These are phyloP conservation scores for Calyptommatus sinebrachiatus DNA, from an alignment of 2,113 vertebrate genomes.

Conservation along the genomic window DNA sequence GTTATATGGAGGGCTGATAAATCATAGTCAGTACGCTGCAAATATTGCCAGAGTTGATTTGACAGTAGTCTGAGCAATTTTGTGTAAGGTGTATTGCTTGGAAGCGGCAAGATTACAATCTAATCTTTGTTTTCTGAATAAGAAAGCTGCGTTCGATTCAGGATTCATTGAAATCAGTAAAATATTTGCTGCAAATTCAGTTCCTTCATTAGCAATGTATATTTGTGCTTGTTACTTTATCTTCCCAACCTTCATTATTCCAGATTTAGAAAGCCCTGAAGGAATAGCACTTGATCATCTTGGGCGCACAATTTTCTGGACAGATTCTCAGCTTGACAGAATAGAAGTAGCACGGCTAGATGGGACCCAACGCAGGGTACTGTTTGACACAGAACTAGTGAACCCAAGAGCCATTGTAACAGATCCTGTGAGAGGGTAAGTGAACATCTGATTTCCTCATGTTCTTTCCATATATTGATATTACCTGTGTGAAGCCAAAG, in stretches of 20 bases:
- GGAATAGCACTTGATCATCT: slow-evolving; percentile 89
- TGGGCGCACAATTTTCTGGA: slow-evolving; percentile 90
- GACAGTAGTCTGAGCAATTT: neutral
- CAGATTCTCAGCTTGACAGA: slow-evolving; percentile 83
- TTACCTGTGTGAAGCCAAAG: neutral
- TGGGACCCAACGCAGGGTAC: slow-evolving; percentile 83
- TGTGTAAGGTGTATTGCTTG: neutral
- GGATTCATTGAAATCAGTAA: neutral
- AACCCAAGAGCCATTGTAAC: slow-evolving; percentile 87
- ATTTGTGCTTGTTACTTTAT: slow-evolving; percentile 9
- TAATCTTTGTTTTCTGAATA: neutral
- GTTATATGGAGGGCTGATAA: too few species aligned
- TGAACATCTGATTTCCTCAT: neutral
- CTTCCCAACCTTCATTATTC: slow-evolving; percentile 32
- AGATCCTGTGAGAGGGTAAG: slow-evolving; percentile 82
- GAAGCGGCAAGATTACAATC: neutral
- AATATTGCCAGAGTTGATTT: neutral
- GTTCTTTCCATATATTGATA: neutral
- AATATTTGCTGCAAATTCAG: slow-evolving; percentile 2
- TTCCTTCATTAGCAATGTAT: neutral
- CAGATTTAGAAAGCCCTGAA: slow-evolving; percentile 87
- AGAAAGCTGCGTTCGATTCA: neutral
- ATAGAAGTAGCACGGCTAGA: slow-evolving; percentile 90
- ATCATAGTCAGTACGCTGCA: too few species aligned
- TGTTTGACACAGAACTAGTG: slow-evolving; percentile 82